Conservation (phyloP, 1,140 invertebrate species). For the Eumeta japonica region DNA sequence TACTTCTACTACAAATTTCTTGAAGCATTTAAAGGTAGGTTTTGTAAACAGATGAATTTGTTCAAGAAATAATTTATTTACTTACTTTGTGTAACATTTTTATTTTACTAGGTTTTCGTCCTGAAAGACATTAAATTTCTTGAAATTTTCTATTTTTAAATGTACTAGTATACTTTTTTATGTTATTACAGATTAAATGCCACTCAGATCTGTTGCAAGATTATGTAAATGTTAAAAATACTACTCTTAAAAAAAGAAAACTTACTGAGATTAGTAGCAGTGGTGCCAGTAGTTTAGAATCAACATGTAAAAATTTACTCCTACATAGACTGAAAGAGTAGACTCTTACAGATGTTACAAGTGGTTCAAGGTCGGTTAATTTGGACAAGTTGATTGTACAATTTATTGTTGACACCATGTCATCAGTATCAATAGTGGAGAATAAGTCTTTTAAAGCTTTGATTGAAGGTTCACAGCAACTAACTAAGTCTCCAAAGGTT, state of each 20-base stretch:
- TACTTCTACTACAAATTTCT: conserved; percentile 13
- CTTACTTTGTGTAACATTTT: no score
- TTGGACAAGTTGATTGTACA: conserved; percentile 17
- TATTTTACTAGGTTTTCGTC: no score
- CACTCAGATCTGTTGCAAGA: conserved; percentile 9
- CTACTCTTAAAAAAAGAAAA: conserved; percentile 9
- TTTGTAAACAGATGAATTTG: conserved; percentile 10
- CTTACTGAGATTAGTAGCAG: conserved; percentile 9
- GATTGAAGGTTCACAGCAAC: conserved; percentile 16
- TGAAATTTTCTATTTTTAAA: no score
- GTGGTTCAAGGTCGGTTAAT: conserved; percentile 10
- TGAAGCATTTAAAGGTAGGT: conserved; percentile 14
- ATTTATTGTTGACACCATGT: conserved; percentile 17
- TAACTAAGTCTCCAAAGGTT: conserved; percentile 13
- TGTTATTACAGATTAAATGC: conserved; percentile 9
- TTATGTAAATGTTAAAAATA: conserved; percentile 12
- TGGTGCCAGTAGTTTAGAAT: conserved; percentile 6
- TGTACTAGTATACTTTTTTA: conserved; percentile 6
- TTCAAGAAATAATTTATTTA: no score
- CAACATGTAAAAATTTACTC: conserved; percentile 9
- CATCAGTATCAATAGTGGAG: conserved; percentile 15
- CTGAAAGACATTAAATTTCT: no score
- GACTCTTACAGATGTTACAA: conserved; percentile 10
- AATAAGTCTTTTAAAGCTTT: conserved; percentile 19
- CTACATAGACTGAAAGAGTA: conserved; percentile 9